Evolutionary conservation across 1,140 invertebrate genomes (phyloP).

Genomic region (Temnothorax longispinosus): DNA sequence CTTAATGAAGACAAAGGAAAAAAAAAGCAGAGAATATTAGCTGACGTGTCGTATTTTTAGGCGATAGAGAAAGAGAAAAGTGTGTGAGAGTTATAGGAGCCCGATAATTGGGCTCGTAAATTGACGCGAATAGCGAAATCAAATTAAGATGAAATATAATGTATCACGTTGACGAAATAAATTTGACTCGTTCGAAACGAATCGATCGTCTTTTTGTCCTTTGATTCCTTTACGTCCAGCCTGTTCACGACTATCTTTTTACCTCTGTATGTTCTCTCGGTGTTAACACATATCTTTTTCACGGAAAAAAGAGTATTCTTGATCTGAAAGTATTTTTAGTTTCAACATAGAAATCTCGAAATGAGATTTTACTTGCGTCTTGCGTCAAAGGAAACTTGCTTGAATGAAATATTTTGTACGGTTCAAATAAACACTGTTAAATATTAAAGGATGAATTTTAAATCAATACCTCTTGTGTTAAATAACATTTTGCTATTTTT

Average conservation of each 20-base stretch:
- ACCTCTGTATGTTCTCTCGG: neutral
- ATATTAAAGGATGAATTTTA: no score
- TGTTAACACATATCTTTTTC: neutral
- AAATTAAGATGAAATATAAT: slow-evolving; percentile 47
- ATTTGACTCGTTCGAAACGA: slow-evolving; percentile 23
- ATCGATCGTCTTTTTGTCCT: neutral
- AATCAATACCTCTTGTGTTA: no score
- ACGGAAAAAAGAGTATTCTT: no score
- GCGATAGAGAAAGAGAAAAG: neutral
- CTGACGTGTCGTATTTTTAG: slow-evolving; percentile 35
- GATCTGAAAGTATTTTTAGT: no score
- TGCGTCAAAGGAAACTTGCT: no score
- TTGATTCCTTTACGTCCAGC: neutral
- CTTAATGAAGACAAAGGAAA: neutral
- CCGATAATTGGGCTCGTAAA: neutral
- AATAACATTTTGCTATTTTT: no score
- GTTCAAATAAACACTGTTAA: no score
- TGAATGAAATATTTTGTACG: no score
- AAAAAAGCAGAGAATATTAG: neutral
- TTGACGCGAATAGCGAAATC: slow-evolving; percentile 24
- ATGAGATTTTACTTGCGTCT: no score
- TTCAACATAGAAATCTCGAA: no score
- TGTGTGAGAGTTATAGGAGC: neutral
- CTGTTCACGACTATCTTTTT: neutral
- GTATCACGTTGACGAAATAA: slow-evolving; percentile 43